Evolutionary conservation across 1,140 invertebrate species (phyloP).

Genomic region (Macrocentrus cingulum): DNA sequence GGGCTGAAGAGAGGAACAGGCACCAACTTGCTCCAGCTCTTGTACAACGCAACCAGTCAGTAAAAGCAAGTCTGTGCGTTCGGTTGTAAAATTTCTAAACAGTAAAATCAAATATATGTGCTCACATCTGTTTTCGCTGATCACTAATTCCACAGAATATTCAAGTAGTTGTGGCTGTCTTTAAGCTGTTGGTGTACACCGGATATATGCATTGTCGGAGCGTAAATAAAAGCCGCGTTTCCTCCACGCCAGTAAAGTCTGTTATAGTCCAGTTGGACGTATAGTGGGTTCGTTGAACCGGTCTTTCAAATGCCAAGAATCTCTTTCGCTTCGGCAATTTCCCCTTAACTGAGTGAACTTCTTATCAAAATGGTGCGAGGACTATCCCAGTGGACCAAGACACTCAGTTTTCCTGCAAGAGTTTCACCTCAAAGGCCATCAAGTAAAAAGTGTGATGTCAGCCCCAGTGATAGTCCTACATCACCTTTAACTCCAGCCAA

Average conservation of each 20-base stretch:
- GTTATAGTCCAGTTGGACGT: neutral
- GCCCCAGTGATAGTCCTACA: conserved; percentile 55
- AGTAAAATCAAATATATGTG: no score
- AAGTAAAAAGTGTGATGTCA: conserved; percentile 63
- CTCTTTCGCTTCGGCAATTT: neutral
- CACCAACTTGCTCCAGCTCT: no score
- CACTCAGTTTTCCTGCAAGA: conserved; percentile 79
- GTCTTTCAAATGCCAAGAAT: neutral
- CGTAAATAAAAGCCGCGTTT: conserved; percentile 23
- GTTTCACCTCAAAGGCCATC: conserved; percentile 75
- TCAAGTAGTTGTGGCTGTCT: no score
- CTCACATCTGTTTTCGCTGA: no score
- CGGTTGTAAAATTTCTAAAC: no score
- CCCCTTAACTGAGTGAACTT: neutral
- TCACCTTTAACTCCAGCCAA: conserved; percentile 59
- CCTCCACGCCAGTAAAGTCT: conserved; percentile 5
- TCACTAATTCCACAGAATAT: no score
- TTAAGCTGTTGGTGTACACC: conserved; percentile 4
- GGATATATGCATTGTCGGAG: conserved; percentile 26
- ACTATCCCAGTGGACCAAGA: conserved; percentile 84
- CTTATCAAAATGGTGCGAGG: conserved; percentile 73
- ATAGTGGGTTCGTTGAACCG: neutral
- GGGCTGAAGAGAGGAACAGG: no score
- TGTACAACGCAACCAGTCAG: no score
- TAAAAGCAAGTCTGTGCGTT: no score